Evolutionary conservation across 2,888 invertebrate genomes (phyloP).

Genomic region (Brachynemurus nebulosus): DNA sequence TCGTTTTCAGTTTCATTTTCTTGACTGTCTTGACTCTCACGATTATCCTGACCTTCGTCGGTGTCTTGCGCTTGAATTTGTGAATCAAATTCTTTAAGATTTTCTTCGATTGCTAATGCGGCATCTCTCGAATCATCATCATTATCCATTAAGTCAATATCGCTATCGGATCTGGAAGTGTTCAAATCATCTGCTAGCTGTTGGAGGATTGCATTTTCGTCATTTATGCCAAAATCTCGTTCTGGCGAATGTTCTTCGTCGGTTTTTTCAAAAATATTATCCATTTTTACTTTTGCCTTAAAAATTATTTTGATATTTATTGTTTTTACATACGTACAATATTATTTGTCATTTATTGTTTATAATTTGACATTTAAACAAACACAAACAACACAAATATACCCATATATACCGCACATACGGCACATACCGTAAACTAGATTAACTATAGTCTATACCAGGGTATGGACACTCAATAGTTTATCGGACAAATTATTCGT

Average conservation of each 20-base stretch:
- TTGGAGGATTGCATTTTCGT: conserved; percentile 4
- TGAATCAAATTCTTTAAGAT: conserved; percentile 14
- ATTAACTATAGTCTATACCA: too few species aligned
- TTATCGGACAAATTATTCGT: too few species aligned
- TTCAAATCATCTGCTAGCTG: conserved; percentile 19
- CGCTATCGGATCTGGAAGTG: conserved; percentile 27
- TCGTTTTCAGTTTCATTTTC: background rate
- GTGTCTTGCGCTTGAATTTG: conserved; percentile 11
- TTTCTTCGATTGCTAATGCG: conserved; percentile 25
- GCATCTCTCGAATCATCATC: conserved; percentile 25
- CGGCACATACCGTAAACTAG: too few species aligned
- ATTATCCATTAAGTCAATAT: conserved; percentile 21
- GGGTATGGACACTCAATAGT: too few species aligned
- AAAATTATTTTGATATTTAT: background rate
- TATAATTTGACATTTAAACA: too few species aligned
- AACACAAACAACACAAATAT: too few species aligned
- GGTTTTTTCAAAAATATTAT: conserved; percentile 2
- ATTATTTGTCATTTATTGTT: too few species aligned
- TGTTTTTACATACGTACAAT: too few species aligned
- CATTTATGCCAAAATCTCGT: too few species aligned
- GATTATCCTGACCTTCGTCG: background rate
- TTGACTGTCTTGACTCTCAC: too few species aligned
- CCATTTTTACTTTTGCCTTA: conserved; percentile 1
- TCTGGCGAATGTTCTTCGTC: too few species aligned
- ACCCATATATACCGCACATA: too few species aligned